Evolutionary conservation across 2,797 vertebrate species (phyloP), one percentile per base, ranked within the genome.

Genomic region (Notolabrus celidotus): DNA sequence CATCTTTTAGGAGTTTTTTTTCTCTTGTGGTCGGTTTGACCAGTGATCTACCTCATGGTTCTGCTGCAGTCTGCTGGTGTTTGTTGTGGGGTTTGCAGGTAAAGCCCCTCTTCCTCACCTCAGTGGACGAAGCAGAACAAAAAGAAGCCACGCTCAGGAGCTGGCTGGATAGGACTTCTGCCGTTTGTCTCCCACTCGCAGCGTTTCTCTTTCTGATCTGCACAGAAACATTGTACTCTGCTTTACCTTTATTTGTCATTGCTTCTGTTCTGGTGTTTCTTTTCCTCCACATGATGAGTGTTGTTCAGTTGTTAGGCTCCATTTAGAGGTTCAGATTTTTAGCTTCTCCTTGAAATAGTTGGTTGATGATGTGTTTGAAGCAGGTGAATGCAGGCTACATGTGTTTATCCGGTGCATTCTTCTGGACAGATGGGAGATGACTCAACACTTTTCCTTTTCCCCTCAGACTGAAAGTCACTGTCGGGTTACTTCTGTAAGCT

Each of bases 11-110:
- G 93, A 94, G 88, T 95, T 95, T 79, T 94, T 95, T 95, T 94
- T 94, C 96, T 97, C 96, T 96, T 95, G 95, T 95, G 96, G 96
- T 95, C 95, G 85, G 76, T 94, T 92, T 95, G 97, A 96, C 97
- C 96, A 91, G 93, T 95, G 96, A 98, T 98, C 97, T 99, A 99
- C 97, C 97, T 99, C 97, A 98, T 95, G 96, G 96, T 95, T 97
- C 95, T 97, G 96, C 85, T 59, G 60, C 76, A 95, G 92, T 93
- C 91, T 93, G 95, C 96, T 95, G 93, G 95, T 88, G 95, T 25
- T 46, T 25, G 46, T 93, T 91, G 94, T 94, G 93, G 94, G 97
- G 96, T 97, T 93, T 97, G 97, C 97, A 95, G 97, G 97, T 95
- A 96, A 96, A 96, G 95, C 96, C 96, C 96, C 83, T 47, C 23